Conservation (phyloP, 2,797 vertebrate genomes). For the Ctenopoma multispine region DNA sequence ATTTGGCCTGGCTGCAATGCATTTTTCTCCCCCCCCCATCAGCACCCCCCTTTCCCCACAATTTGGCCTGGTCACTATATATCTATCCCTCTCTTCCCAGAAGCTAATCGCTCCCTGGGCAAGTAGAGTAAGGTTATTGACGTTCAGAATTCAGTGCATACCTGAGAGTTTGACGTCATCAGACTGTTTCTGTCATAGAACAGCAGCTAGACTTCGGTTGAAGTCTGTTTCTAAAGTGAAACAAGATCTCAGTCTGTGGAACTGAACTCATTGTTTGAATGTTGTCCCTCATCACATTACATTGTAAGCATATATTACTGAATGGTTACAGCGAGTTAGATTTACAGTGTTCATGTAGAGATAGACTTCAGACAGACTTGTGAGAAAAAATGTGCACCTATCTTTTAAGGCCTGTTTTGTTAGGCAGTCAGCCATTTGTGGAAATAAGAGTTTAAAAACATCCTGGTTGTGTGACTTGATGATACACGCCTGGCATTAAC, state of each 20-base stretch:
- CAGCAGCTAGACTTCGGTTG: conserved; percentile 5
- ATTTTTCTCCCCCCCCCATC: conserved; percentile 50
- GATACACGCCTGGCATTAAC: too few relatives aligned
- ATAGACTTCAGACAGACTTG: too few relatives aligned
- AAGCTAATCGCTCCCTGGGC: conserved; percentile 61
- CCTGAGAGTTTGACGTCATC: conserved; percentile 56
- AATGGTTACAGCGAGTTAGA: too few relatives aligned
- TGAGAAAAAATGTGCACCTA: too few relatives aligned
- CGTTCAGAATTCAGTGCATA: conserved; percentile 64
- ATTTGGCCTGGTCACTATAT: background rate
- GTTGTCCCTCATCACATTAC: too few relatives aligned
- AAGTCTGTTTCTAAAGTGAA: conserved; percentile 43
- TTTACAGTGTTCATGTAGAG: too few relatives aligned
- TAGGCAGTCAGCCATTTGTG: background rate
- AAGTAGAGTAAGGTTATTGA: conserved; percentile 69
- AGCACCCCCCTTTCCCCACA: background rate
- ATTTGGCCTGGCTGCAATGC: conserved; percentile 70
- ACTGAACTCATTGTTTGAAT: too few relatives aligned
- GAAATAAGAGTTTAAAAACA: background rate
- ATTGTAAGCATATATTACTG: too few relatives aligned
- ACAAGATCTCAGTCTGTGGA: conserved; percentile 7
- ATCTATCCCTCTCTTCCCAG: conserved; percentile 43
- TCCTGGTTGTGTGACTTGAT: too few relatives aligned
- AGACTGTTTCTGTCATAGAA: conserved; percentile 37
- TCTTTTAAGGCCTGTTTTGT: too few relatives aligned